Percentiles rank a stretch among this genome's conserved stretches.
phyloP scores from a whole-genome alignment of 2,113 vertebrate species.

The Syngnathus typhle region DNA sequence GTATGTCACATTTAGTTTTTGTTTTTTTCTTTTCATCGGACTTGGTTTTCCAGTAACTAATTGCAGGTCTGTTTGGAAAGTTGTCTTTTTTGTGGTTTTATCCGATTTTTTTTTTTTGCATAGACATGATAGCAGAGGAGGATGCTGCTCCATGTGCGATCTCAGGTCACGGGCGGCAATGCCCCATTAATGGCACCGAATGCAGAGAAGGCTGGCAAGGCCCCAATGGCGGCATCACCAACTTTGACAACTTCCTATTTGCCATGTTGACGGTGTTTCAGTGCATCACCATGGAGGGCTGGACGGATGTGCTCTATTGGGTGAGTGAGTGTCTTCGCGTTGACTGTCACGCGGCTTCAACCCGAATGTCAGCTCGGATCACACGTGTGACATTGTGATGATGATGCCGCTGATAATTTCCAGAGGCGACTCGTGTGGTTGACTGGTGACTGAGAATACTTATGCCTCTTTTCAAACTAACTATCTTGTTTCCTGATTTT shows the following conservation, averaged over 20 bases:
- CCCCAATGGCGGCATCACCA: conserved; percentile 95
- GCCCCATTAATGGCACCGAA: conserved; percentile 84
- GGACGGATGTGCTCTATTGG: conserved; percentile 99
- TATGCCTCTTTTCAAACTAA: conserved; percentile 14
- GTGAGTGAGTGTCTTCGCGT: conserved; percentile 61
- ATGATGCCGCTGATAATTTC: conserved; percentile 48
- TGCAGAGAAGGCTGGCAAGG: conserved; percentile 95
- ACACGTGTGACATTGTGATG: conserved; percentile 44
- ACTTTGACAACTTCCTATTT: conserved; percentile 98
- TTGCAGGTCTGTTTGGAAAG: not conserved
- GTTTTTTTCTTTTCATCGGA: not conserved
- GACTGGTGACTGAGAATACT: conserved; percentile 41
- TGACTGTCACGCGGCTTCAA: conserved; percentile 28
- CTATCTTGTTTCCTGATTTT: conserved; percentile 24
- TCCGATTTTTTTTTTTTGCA: not conserved
- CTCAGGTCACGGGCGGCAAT: conserved; percentile 93
- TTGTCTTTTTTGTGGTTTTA: not conserved
- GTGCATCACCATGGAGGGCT: conserved; percentile 99
- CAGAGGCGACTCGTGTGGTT: conserved; percentile 38
- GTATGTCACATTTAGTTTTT: conserved; percentile 58
- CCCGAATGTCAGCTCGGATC: conserved; percentile 28
- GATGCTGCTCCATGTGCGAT: conserved; percentile 94
- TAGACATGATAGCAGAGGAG: conserved; percentile 85
- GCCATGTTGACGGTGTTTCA: conserved; percentile 99
- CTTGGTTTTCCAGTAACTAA: not conserved